Conservation (phyloP, 2,888 invertebrate genomes). For the Aleiodes leptofemur region DNA sequence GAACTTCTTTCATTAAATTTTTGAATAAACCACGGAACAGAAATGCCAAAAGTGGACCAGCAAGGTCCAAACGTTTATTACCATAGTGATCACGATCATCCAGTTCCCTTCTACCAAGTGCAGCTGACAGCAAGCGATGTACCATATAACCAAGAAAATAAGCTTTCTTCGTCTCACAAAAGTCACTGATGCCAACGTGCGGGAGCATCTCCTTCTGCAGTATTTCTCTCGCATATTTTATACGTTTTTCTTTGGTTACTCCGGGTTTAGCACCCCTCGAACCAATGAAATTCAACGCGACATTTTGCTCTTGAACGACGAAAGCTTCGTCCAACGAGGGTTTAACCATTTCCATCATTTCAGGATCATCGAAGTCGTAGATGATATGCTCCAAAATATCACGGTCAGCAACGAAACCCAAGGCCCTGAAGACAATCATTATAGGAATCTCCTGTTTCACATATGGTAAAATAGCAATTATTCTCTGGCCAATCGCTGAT, state of each 20-base stretch:
- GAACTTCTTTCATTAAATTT: slow-evolving; percentile 96
- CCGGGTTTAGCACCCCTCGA: slow-evolving; percentile 98
- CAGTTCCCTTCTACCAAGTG: slow-evolving; percentile 95
- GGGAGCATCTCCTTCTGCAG: slow-evolving; percentile 99
- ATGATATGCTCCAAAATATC: slow-evolving; percentile 99
- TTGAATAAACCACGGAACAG: slow-evolving; percentile 97
- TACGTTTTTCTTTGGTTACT: slow-evolving; percentile 98
- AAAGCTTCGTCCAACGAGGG: slow-evolving; percentile 99
- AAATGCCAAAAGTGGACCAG: slow-evolving; percentile 97
- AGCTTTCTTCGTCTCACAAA: slow-evolving; percentile 99
- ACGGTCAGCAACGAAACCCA: slow-evolving; percentile 99
- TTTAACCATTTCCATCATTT: slow-evolving; percentile 99
- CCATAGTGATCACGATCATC: slow-evolving; percentile 99
- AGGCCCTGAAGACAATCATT: slow-evolving; percentile 99
- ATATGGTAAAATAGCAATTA: slow-evolving; percentile 98
- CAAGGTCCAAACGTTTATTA: slow-evolving; percentile 97
- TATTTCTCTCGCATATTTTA: slow-evolving; percentile 99
- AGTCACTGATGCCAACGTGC: slow-evolving; percentile 99
- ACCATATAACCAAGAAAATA: slow-evolving; percentile 99
- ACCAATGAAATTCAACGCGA: slow-evolving; percentile 99
- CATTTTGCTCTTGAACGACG: slow-evolving; percentile 99
- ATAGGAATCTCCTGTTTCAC: slow-evolving; percentile 99
- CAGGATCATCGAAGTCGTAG: slow-evolving; percentile 99
- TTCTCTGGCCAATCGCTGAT: slow-evolving; percentile 98
- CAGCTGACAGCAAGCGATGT: slow-evolving; percentile 94